These are phyloP conservation scores for Petrocephalus schoutedeni DNA, from an alignment of 2,797 vertebrate species.

Conservation along the genomic window DNA sequence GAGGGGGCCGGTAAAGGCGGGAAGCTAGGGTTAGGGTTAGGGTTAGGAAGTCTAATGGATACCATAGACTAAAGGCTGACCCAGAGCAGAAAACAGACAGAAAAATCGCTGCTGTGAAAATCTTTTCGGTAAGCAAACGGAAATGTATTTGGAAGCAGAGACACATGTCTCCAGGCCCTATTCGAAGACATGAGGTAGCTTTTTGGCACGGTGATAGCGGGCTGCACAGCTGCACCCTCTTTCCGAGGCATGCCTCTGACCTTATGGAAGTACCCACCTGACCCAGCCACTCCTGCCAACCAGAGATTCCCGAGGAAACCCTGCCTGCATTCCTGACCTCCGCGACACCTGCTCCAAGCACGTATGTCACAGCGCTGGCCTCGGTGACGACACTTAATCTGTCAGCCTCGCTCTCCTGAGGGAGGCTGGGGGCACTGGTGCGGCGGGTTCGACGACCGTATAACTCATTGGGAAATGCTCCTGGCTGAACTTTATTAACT, in stretches of 20 bases:
- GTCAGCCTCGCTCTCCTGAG: conserved; percentile 44
- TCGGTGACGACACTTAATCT: conserved; percentile 53
- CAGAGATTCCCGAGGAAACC: conserved; percentile 43
- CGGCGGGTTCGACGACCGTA: conserved; percentile 21
- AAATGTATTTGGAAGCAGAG: not conserved
- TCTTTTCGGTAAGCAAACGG: conserved; percentile 5
- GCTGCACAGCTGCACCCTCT: conserved; percentile 34
- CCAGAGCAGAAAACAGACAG: not conserved
- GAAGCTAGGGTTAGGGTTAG: not conserved
- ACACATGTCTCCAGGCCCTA: not conserved
- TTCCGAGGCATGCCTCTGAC: conserved; percentile 41
- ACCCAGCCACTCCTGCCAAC: conserved; percentile 26
- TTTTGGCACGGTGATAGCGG: conserved; percentile 40
- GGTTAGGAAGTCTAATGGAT: not conserved
- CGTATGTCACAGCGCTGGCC: conserved; percentile 27
- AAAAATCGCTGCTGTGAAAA: conserved; percentile 2
- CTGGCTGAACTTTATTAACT: conserved; percentile 33
- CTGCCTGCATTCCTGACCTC: conserved; percentile 27
- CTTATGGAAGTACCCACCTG: conserved; percentile 35
- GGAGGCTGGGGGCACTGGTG: conserved; percentile 47
- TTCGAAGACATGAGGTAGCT: conserved; percentile 15
- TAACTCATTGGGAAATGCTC: conserved; percentile 34
- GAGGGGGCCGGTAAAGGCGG: not conserved
- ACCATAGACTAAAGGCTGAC: not conserved
- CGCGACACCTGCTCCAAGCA: conserved; percentile 15